Evolutionary conservation across 2,888 invertebrate genomes (phyloP), one percentile per base, ranked within the genome.

Genomic region (Netelia fuscicornis): DNA sequence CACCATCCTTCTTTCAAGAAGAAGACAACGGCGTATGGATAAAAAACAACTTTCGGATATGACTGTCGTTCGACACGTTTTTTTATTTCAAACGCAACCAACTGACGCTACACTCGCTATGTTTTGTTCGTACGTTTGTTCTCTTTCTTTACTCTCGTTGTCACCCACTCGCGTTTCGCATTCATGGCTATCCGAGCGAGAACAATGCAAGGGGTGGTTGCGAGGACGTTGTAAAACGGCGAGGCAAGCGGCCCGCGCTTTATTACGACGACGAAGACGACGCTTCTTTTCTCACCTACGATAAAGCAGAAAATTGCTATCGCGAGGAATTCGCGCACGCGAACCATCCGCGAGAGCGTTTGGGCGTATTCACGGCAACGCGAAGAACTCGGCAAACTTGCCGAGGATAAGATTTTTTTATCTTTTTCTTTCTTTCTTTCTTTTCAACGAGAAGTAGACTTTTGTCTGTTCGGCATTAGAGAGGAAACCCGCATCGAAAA

Each of bases 391-490:
- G 9, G 58, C 20, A 20, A 56, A 58, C 9, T 58, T 25, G 20
- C 11, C 1, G 20, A 10, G 58, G 58, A 58, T 10, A 25, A 23
- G 10, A 23, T 20, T 58, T 56, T 56, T 56, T 17, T 30, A 2
- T 30, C 2, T 30, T 25, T 30, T 30, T 30, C 3, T 30, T 2
- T 30, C 30, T 2, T 30, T 30, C 30, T 11, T 74, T 74, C 25
- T 74, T 42, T 17, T 8, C 37, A 37, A 37, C 37, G 44, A 60
- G 17, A 2, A 8, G 25, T 23, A 52, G 48, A 37, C 74, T 44
- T 20, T 74, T 60, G 25, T 58, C 13, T n/a, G 25, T 44, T 87
- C 89, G 83, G 88, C 89, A 90, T 91, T 91, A 91, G 89, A 90
- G 89, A 23, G 23, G 30, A 37, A 30, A 23, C 58, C 58, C 20